phyloP scores from a whole-genome alignment of 23 tunicate species.

The Halocynthia aurantium region DNA sequence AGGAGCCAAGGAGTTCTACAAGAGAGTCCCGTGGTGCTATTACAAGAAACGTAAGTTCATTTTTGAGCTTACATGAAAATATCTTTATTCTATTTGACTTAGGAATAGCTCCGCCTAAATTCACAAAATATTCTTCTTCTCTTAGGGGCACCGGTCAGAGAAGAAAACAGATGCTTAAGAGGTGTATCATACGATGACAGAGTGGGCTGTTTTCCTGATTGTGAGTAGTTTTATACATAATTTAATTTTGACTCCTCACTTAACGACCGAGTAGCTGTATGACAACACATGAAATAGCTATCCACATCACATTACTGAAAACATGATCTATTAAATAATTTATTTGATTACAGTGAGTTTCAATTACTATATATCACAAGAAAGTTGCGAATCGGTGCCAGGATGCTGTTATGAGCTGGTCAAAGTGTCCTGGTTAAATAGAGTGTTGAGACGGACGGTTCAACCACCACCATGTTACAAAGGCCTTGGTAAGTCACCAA shows the following conservation, averaged over 20 bases:
- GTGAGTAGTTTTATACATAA: neutral
- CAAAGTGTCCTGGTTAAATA: slow-evolving; percentile 18
- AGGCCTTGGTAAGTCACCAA: slow-evolving; percentile 21
- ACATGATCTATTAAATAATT: neutral
- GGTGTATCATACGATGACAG: slow-evolving; percentile 18
- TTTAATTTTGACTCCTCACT: neutral
- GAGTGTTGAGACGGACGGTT: slow-evolving; percentile 7
- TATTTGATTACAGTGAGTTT: slow-evolving; percentile 10
- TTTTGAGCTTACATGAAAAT: neutral
- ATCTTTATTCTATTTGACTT: neutral
- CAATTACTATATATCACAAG: slow-evolving; percentile 26
- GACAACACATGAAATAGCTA: too few species aligned
- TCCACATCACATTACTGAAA: too few species aligned
- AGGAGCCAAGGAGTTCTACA: neutral
- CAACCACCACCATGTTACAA: slow-evolving; percentile 55
- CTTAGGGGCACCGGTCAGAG: slow-evolving; percentile 26
- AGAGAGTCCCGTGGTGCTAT: slow-evolving; percentile 72
- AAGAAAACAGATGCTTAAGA: slow-evolving; percentile 20
- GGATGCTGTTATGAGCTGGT: slow-evolving; percentile 73
- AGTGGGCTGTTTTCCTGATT: slow-evolving; percentile 24
- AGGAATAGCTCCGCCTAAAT: neutral
- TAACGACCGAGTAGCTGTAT: too few species aligned
- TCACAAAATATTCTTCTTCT: neutral
- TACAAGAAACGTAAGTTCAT: slow-evolving; percentile 54
- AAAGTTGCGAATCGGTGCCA: slow-evolving; percentile 33